Evolutionary conservation across 2,113 vertebrate genomes (phyloP).

Genomic region (Hippocampus abdominalis): DNA sequence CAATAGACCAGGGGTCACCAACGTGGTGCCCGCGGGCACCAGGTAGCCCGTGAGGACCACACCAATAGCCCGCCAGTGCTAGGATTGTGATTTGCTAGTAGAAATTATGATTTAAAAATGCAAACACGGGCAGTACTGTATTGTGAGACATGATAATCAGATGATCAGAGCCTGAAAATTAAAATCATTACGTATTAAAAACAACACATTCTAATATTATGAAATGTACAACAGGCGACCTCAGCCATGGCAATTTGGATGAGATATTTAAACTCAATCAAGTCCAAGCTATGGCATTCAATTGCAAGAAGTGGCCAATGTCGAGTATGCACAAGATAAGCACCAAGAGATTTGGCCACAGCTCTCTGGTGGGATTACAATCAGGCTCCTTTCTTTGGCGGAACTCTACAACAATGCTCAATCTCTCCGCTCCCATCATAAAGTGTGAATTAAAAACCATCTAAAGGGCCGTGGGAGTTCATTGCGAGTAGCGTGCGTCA

Average conservation of each 20-base stretch:
- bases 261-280: background rate
- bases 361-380: background rate
- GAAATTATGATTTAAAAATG: no score
- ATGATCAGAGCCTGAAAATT: no score
- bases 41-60: no score
- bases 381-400: background rate
- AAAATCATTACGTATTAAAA: no score
- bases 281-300: background rate
- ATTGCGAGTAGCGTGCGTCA: slow-evolving; percentile 22
- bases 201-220: no score
- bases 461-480: background rate
- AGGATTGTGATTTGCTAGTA: no score
- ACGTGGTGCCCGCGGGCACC: no score
- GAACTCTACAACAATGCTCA: background rate
- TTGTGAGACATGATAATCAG: no score
- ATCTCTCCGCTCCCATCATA: background rate
- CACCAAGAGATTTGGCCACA: background rate
- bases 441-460: background rate
- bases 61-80: no score
- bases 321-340: background rate
- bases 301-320: background rate
- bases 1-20: no score
- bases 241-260: background rate
- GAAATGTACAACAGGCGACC: no score
- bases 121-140: no score